Evolutionary conservation across 2,888 invertebrate genomes (phyloP), one percentile per base, ranked within the genome.

Genomic region (Caenorhabditis japonica): DNA sequence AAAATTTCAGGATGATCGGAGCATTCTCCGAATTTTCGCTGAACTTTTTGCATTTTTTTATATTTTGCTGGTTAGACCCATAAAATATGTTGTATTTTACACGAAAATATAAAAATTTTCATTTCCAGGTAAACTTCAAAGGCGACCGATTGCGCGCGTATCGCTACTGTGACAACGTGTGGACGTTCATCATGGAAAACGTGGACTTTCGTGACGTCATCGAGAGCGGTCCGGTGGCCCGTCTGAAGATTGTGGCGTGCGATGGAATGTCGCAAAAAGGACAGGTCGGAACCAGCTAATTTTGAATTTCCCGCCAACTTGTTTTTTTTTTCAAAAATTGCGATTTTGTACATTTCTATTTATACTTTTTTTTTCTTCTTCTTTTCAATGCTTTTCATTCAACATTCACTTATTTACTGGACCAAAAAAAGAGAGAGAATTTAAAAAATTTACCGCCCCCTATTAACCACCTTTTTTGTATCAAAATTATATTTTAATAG

Each of bases 81-180:
- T n/a, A n/a, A n/a, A n/a, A n/a, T n/a, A n/a, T n/a, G n/a, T n/a
- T n/a, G n/a, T n/a, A 17, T 41, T 41, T 41, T 21, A 3, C 7
- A 33, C 4, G 3, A 2, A 39, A 39, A 10, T n/a, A 39, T n/a
- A 5, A 39, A 39, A 39, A n/a, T 39, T 10, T 39, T 17, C 17
- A 8, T 19, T 41, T 74, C 2, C 49, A 64, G 64, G 61, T 78
- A 21, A 69, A 46, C 21, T 69, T 75, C 59, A 43, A 38, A 13
- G 74, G 62, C 13, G 71, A 69, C 12, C 62, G 71, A 83, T 88
- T 92, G 76, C 91, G 91, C 83, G 92, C 92, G 91, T 91, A 93
- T 89, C 90, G 99, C 87, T 99, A 99, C 90, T 99, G 99, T 91
- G 99, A 99, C 91, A 99, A 99, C 90, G 99, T 99, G 1, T 99